Base-by-base conservation (phyloP, 2,113 vertebrate species). In the Petroica traversi region DNA sequence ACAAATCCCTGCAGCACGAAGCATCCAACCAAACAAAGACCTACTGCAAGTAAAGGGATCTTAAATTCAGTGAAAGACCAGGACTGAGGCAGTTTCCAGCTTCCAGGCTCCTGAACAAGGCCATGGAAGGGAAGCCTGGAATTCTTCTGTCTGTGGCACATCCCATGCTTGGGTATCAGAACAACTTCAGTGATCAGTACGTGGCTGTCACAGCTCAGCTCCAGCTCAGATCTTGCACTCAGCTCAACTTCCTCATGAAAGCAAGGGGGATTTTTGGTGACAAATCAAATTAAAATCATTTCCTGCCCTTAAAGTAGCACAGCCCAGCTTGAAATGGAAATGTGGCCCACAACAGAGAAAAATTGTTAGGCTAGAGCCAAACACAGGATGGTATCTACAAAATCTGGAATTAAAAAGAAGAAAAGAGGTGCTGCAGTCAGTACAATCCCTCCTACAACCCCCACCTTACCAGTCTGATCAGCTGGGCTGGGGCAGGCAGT, bases 231-330 rank as follows among this genome's bases (percentile, higher is more conserved):
- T 46, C 52, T 19, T 31, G 23, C 19, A 41, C 49, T 82, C 22
- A n/a, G 23, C 80, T 58, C 62, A 40, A 51, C 77, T 78, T 95
- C 87, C 77, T 68, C 62, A 58, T 0, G 7, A 64, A 78, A 71
- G 31, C 66, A 75, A 76, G 33, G 36, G 52, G 15, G 0, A 11
- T 80, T 89, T 41, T 29, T 22, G 43, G 61, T 31, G 41, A 91
- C 55, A 83, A 73, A 95, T 79, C 61, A 89, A 85, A 72, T 81
- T 6, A 91, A 85, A 45, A 67, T 59, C 1, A 64, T 82, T 93
- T 96, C 88, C 94, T 92, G 66, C 43, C 77, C 74, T 93, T 69
- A 77, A 91, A 91, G 59, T 1, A 90, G 79, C 24, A 61, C 24
- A 77, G 51, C 2, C 1, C 15, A 38, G 19, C 52, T 74, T 48